Evolutionary conservation across 2,797 vertebrate genomes (phyloP).

Genomic region (Falco berigora): DNA sequence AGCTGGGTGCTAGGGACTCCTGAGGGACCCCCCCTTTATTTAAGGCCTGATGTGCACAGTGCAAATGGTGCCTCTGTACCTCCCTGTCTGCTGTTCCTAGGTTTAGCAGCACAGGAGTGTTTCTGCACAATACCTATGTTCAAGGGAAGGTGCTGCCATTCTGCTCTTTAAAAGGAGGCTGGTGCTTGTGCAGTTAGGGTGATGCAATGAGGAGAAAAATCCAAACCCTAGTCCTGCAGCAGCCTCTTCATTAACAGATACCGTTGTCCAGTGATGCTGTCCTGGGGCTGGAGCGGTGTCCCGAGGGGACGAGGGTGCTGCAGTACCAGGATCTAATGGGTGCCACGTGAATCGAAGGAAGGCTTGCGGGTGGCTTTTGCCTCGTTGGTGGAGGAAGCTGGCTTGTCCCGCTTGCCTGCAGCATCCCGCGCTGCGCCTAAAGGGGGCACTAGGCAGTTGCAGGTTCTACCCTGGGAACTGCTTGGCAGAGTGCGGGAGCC

Average conservation of each 20-base stretch:
- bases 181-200: neutral
- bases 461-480: neutral
- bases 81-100: neutral
- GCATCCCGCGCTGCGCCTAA: neutral
- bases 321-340: neutral
- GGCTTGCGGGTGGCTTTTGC: neutral
- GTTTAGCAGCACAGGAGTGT: neutral
- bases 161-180: neutral
- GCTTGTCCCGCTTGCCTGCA: neutral
- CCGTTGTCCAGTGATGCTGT: neutral
- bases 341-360: fast-evolving
- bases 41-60: neutral
- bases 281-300: neutral
- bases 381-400: neutral
- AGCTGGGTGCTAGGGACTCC: neutral
- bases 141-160: neutral
- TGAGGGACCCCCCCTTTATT: neutral
- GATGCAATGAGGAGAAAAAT: neutral
- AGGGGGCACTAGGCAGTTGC: neutral
- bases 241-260: neutral
- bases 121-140: neutral
- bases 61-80: neutral
- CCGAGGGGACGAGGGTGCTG: neutral
- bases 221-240: neutral
- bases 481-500: neutral